Evolutionary conservation across 2,113 vertebrate species (phyloP).

Genomic region (Ornithorhynchus anatinus): DNA sequence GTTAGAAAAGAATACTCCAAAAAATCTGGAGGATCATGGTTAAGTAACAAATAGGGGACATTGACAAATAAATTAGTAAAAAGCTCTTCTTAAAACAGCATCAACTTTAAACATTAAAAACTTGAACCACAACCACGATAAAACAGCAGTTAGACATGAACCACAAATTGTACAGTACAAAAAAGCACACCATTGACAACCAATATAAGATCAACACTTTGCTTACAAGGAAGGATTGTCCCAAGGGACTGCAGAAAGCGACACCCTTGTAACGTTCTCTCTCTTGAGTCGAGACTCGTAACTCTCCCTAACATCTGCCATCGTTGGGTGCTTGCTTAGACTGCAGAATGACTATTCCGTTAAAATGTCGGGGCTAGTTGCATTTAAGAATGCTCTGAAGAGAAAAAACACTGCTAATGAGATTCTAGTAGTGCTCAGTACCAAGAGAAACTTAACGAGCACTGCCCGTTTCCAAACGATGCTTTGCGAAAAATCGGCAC

Average conservation of each 20-base stretch:
- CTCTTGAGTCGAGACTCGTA: conserved; percentile 72
- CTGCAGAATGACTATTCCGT: conserved; percentile 67
- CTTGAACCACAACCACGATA: conserved; percentile 83
- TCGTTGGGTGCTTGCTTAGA: conserved; percentile 61
- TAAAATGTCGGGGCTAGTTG: conserved; percentile 74
- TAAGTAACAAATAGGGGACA: conserved; percentile 82
- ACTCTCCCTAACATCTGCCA: conserved; percentile 65
- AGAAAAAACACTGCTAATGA: conserved; percentile 66
- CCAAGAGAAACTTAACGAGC: conserved; percentile 55
- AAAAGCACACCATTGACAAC: conserved; percentile 79
- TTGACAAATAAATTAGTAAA: conserved; percentile 87
- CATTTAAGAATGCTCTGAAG: conserved; percentile 71
- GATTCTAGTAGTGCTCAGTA: conserved; percentile 64
- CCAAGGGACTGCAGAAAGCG: conserved; percentile 71
- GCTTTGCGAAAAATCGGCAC: conserved; percentile 57
- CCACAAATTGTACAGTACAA: conserved; percentile 88
- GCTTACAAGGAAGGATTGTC: conserved; percentile 91
- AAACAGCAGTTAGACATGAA: conserved; percentile 84
- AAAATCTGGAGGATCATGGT: conserved; percentile 80
- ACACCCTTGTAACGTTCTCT: conserved; percentile 74
- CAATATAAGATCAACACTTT: conserved; percentile 78
- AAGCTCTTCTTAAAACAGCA: conserved; percentile 85
- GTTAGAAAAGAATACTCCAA: conserved; percentile 83
- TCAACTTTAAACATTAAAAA: conserved; percentile 87
- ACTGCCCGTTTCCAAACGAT: conserved; percentile 67